phyloP scores from a whole-genome alignment of 2,888 invertebrate genomes.

The Caenorhabditis sp. region DNA sequence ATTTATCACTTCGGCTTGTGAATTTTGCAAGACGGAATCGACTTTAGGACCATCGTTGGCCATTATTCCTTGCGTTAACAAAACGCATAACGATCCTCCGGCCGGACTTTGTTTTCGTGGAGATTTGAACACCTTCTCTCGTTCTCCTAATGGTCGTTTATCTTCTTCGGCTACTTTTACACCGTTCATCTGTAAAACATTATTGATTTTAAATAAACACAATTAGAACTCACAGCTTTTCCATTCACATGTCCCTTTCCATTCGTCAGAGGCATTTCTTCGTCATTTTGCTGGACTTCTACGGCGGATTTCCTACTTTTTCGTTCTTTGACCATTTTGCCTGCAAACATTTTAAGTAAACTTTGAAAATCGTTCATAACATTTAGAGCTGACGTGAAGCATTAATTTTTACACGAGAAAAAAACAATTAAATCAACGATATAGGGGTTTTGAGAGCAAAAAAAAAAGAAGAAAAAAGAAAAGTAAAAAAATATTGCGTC shows the following conservation, averaged over 20 bases:
- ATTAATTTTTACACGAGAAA: no score
- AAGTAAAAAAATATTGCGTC: background rate
- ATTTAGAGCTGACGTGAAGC: background rate
- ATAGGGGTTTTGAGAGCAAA: background rate
- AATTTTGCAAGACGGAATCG: slow-evolving; percentile 34
- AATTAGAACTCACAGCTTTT: background rate
- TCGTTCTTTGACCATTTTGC: slow-evolving; percentile 27
- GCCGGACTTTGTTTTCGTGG: slow-evolving; percentile 6
- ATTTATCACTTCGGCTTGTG: slow-evolving; percentile 31
- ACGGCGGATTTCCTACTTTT: slow-evolving; percentile 22
- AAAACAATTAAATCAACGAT: background rate
- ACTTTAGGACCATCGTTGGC: slow-evolving; percentile 45
- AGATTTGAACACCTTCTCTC: background rate
- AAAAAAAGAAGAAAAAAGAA: background rate
- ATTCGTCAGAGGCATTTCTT: background rate
- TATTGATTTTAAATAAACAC: background rate
- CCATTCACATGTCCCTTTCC: slow-evolving; percentile 5
- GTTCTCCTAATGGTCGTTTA: background rate
- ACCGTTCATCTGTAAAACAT: background rate
- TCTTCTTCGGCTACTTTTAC: background rate
- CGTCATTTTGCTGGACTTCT: background rate
- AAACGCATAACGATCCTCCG: slow-evolving; percentile 43
- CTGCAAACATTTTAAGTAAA: slow-evolving; percentile 4
- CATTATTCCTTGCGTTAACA: slow-evolving; percentile 52
- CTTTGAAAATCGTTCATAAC: background rate